Evolutionary conservation across 2,797 vertebrate species (phyloP).

Genomic region (Acrossocheilus fasciatus): DNA sequence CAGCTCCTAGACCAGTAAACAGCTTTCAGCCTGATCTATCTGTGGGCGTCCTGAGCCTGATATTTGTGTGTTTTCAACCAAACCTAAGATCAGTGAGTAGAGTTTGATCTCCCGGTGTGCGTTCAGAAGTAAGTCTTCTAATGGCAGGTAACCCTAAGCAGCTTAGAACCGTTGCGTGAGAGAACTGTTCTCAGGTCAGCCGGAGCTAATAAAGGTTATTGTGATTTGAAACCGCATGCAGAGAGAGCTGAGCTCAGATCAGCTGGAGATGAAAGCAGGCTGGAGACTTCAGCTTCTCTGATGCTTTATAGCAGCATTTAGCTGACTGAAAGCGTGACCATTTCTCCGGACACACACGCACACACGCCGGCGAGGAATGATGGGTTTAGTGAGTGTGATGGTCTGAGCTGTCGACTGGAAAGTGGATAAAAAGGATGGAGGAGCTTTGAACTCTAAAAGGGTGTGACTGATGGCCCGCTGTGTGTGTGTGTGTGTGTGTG

Average conservation of each 20-base stretch:
- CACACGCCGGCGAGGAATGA: slow-evolving; percentile 47
- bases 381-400: slow-evolving; percentile 53
- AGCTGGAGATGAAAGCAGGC: slow-evolving; percentile 52
- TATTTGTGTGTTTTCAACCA: slow-evolving; percentile 47
- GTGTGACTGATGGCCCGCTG: slow-evolving; percentile 46
- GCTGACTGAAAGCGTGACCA: slow-evolving; percentile 53
- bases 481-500: slow-evolving; percentile 26
- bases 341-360: slow-evolving; percentile 47
- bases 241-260: slow-evolving; percentile 52
- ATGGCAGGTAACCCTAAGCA: slow-evolving; percentile 51
- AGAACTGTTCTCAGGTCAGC: slow-evolving; percentile 47
- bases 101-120: slow-evolving; percentile 41
- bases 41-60: slow-evolving; percentile 19
- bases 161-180: slow-evolving; percentile 30
- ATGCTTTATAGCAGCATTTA: slow-evolving; percentile 54
- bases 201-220: slow-evolving; percentile 49
- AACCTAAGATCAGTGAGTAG: slow-evolving; percentile 31
- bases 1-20: slow-evolving; percentile 44
- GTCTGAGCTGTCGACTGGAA: slow-evolving; percentile 54
- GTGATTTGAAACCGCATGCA: slow-evolving; percentile 34
- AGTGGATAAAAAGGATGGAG: slow-evolving; percentile 53
- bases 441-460: slow-evolving; percentile 54
- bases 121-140: slow-evolving; percentile 39
- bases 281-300: slow-evolving; percentile 44
- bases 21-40: slow-evolving; percentile 30